Conservation (phyloP, 2,113 vertebrate genomes). For the Halichoeres trimaculatus region DNA sequence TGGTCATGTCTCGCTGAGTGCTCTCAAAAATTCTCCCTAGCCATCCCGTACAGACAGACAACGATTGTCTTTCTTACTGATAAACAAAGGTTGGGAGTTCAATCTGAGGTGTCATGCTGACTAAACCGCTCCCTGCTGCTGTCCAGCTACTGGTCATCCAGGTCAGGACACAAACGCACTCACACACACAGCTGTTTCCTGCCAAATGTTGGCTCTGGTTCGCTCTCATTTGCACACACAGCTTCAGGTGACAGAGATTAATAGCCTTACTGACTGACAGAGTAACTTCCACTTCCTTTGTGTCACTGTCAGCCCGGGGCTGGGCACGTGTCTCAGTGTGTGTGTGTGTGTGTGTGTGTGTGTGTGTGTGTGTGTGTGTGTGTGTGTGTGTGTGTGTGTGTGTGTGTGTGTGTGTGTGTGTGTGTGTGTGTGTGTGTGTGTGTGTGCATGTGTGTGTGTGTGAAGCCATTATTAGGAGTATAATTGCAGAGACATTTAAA, state of each 20-base stretch:
- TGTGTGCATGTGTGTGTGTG: too few species aligned
- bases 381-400: constrained; percentile 25
- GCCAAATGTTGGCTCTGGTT: constrained; percentile 21
- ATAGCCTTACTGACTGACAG: constrained; percentile 96
- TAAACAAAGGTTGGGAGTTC: constrained; percentile 82
- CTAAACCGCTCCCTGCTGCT: constrained; percentile 85
- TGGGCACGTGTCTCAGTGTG: constrained; percentile 51
- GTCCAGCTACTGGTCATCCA: constrained; percentile 74
- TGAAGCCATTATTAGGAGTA: constrained; percentile 96
- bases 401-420: constrained; percentile 15
- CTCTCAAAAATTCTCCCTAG: too few species aligned
- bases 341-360: constrained; percentile 1
- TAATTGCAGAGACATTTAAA: constrained; percentile 99
- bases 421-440: constrained; percentile 17
- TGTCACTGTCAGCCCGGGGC: constrained; percentile 92
- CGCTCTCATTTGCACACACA: constrained; percentile 83
- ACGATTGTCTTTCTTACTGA: neutral
- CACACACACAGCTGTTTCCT: constrained; percentile 80
- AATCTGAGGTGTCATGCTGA: constrained; percentile 88
- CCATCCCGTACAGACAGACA: too few species aligned
- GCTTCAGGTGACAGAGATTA: constrained; percentile 97
- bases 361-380: constrained; percentile 17
- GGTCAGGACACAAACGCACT: constrained; percentile 86
- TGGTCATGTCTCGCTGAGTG: too few species aligned
- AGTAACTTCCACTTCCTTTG: constrained; percentile 97